Conservation (phyloP, 2,797 vertebrate species). For the Acrocephalus scirpaceus region DNA sequence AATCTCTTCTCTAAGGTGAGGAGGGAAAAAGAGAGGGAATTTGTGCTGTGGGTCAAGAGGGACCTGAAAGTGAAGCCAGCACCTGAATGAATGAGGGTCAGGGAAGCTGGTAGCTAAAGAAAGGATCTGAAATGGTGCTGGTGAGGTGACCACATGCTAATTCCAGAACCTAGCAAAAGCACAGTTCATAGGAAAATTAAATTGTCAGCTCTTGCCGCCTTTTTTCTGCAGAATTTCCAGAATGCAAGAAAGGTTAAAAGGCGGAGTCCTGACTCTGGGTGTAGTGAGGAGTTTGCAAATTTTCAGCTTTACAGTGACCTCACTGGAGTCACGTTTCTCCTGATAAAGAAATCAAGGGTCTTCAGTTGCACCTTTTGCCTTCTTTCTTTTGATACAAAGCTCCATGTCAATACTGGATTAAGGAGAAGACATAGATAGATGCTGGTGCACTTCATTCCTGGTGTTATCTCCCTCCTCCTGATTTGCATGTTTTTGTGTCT, state of each 20-base stretch:
- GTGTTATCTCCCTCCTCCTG: not conserved
- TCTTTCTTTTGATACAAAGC: not conserved
- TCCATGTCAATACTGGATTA: rapidly evolving
- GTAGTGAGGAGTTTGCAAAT: not conserved
- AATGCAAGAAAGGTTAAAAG: not conserved
- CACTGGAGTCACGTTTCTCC: not conserved
- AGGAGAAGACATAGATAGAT: not conserved
- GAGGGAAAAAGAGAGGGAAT: not conserved
- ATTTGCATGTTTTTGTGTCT: not conserved
- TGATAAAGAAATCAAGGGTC: not conserved
- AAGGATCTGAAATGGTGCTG: not conserved
- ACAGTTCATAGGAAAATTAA: not conserved
- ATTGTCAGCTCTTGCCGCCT: not conserved
- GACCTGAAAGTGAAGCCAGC: not conserved
- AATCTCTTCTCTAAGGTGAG: constrained; percentile 93
- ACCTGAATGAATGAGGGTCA: not conserved
- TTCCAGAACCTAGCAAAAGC: not conserved
- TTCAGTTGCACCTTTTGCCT: not conserved
- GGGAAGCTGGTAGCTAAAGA: not conserved
- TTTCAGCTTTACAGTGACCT: not conserved
- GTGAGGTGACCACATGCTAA: not conserved
- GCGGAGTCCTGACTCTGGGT: not conserved
- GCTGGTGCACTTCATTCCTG: not conserved
- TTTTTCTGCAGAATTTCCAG: not conserved
- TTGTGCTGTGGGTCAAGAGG: not conserved